phyloP scores from a whole-genome alignment of 2,888 invertebrate species.

The Opisthograptis luteolata region DNA sequence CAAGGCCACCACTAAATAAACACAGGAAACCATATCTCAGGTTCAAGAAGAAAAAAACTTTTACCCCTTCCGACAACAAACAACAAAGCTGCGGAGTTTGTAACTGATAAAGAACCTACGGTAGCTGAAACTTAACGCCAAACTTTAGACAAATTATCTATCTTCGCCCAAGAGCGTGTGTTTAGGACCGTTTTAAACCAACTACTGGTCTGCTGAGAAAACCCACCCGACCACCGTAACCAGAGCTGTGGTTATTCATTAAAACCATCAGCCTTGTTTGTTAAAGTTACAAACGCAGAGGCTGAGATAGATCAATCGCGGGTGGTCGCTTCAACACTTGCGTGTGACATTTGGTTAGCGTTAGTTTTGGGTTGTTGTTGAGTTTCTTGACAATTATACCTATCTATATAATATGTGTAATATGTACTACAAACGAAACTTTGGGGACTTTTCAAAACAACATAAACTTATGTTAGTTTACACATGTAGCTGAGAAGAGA shows the following conservation, averaged over 20 bases:
- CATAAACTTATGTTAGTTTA: not conserved
- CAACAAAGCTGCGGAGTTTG: constrained; percentile 43
- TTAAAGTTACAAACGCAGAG: constrained; percentile 13
- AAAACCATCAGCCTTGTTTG: constrained; percentile 23
- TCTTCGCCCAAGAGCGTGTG: constrained; percentile 56
- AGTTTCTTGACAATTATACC: constrained; percentile 42
- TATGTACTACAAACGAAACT: constrained; percentile 21
- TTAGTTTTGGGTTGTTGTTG: constrained; percentile 38
- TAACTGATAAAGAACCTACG: constrained; percentile 60
- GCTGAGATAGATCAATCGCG: constrained; percentile 35
- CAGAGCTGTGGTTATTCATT: constrained; percentile 48
- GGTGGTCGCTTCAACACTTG: constrained; percentile 48
- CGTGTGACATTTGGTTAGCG: constrained; percentile 50
- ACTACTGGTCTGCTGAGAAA: constrained; percentile 56
- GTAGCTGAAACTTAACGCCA: constrained; percentile 48
- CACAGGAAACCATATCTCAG: constrained; percentile 7
- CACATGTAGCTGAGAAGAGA: not conserved
- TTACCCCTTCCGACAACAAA: constrained; percentile 26
- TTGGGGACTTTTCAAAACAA: constrained; percentile 10
- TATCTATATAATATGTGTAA: constrained; percentile 10
- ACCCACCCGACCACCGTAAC: constrained; percentile 41
- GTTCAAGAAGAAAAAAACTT: constrained; percentile 18
- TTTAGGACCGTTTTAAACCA: constrained; percentile 58
- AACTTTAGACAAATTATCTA: constrained; percentile 64
- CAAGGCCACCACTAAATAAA: not conserved